Evolutionary conservation across 2,797 vertebrate species (phyloP), one percentile per base, ranked within the genome.

Genomic region (Betta splendens): DNA sequence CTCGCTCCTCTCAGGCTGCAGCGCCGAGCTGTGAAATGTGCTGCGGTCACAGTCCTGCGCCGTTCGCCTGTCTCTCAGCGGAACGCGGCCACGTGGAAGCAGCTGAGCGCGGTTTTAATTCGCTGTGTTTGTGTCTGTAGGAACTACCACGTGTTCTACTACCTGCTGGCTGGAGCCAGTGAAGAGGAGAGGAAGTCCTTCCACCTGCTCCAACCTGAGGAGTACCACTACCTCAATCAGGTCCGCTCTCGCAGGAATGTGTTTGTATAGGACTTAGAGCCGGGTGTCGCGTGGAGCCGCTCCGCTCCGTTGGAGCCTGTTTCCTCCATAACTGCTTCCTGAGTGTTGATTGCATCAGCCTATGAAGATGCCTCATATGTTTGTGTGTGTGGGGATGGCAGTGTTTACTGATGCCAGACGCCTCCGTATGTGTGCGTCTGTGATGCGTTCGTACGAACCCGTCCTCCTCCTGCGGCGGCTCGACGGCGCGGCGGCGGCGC

Each of bases 181-280:
- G 94, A 96, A 68, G 94, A 96, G 31, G 95, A 96, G 83, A 94
- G 92, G 83, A 89, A 91, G 63, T 84, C 91, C 4, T 97, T 97
- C 81, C 94, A 96, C 53, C 93, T 97, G 85, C 93, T 94, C 69
- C 87, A 91, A 60, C 94, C 95, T 35, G 94, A 96, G 83, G 94
- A 93, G 67, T 97, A 96, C 81, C 94, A 96, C 92, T 97, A 95
- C 85, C 93, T 96, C 58, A 95, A 95, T 85, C 95, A 96, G 93
- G 95, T 97, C 70, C 9, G 69, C 37, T 10, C 45, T 31, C 13
- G 52, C 43, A 18, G 28, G 12, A 38, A 35, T 39, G 15, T 47
- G 36, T 37, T 25, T 23, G 18, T 15, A 40, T 49, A 6, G 9
- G 23, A 9, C 21, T 53, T 38, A 16, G 26, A 55, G 31, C n/a